Conservation (phyloP, 2,888 invertebrate species). For the Diplolepis rosae region DNA sequence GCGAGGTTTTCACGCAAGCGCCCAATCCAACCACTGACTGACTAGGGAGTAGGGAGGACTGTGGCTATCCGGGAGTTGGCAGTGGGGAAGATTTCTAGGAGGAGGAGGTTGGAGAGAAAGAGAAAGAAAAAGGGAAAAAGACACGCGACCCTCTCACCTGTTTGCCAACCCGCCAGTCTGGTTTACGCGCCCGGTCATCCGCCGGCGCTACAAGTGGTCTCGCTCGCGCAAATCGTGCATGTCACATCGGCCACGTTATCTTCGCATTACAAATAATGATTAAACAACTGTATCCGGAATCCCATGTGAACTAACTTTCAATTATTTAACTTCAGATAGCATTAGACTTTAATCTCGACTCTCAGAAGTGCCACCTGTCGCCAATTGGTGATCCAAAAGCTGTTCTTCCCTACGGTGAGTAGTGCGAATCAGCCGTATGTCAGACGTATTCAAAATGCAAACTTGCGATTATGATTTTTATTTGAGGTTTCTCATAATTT, state of each 20-base stretch:
- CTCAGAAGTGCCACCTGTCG: neutral
- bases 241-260: constrained; percentile 10
- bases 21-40: constrained; percentile 5
- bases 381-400: neutral
- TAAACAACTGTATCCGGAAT: neutral
- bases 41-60: neutral
- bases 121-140: constrained; percentile 5
- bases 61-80: constrained; percentile 24
- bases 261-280: constrained; percentile 2
- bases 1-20: constrained; percentile 27
- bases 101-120: neutral
- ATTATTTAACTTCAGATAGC: too few species aligned
- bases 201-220: constrained; percentile 62
- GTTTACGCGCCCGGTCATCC: constrained; percentile 67
- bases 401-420: neutral
- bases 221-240: constrained; percentile 12
- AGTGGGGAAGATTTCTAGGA: constrained; percentile 17
- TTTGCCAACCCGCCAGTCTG: constrained; percentile 53
- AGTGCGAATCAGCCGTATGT: neutral
- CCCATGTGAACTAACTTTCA: neutral
- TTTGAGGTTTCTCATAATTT: too few species aligned
- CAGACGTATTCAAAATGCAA: neutral
- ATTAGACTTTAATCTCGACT: neutral
- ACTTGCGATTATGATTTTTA: too few species aligned
- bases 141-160: constrained; percentile 31